These are phyloP conservation scores for Sminthurides aquaticus DNA, from an alignment of 2,888 invertebrate genomes.

Conservation along the genomic window DNA sequence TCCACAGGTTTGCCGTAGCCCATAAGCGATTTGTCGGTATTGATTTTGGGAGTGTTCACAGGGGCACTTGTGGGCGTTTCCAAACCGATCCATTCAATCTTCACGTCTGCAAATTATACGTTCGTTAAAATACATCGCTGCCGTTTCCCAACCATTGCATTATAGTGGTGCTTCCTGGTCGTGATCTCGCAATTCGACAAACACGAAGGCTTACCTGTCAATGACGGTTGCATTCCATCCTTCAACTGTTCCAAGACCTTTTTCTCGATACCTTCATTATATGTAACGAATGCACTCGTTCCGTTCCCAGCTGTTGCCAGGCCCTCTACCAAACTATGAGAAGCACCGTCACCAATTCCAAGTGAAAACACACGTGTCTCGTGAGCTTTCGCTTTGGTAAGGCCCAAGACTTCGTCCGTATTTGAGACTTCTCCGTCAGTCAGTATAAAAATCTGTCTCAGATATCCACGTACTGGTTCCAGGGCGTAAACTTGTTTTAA, in stretches of 20 bases:
- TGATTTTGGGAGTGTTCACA: conserved; percentile 5
- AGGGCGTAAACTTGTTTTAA: conserved; percentile 40
- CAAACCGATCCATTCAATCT: conserved; percentile 36
- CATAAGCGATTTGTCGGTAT: conserved; percentile 39
- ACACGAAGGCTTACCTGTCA: conserved; percentile 34
- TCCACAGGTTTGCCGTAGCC: conserved; percentile 41
- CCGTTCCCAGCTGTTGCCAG: background rate
- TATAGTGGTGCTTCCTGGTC: too few species aligned
- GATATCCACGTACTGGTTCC: conserved; percentile 34
- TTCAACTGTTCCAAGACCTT: conserved; percentile 44
- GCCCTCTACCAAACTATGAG: background rate
- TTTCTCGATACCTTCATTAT: conserved; percentile 34
- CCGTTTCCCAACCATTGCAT: too few species aligned
- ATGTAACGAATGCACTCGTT: background rate
- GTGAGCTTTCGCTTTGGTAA: conserved; percentile 41
- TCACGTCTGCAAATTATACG: conserved; percentile 25
- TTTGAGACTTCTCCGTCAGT: conserved; percentile 47
- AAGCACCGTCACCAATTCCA: background rate
- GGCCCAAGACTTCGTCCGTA: conserved; percentile 43
- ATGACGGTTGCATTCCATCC: conserved; percentile 41
- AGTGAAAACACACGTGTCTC: conserved; percentile 44
- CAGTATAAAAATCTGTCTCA: conserved; percentile 45
- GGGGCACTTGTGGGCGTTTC: conserved; percentile 3
- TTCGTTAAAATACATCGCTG: too few species aligned
- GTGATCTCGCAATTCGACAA: too few species aligned